Conservation (phyloP, 2,113 vertebrate species). For the Colinus virginianus region DNA sequence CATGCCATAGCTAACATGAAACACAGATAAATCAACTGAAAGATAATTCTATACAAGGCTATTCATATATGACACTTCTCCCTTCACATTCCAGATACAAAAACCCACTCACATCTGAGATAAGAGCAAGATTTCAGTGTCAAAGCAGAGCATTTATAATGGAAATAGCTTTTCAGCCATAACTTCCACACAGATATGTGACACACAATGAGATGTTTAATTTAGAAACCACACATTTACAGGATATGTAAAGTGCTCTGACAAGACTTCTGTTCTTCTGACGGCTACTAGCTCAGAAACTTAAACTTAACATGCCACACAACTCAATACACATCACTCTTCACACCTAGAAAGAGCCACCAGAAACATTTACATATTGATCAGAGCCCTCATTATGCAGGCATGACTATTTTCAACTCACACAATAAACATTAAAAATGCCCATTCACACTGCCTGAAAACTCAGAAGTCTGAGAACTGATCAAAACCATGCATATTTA, state of each 20-base stretch:
- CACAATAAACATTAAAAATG: conserved; percentile 18
- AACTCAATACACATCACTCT: background rate
- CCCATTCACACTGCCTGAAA: background rate
- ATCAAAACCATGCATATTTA: background rate
- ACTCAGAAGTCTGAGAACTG: background rate
- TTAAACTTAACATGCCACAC: background rate
- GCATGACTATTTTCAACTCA: conserved; percentile 5
- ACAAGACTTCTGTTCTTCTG: conserved; percentile 9
- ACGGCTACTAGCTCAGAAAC: background rate
- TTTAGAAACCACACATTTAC: conserved; percentile 7
- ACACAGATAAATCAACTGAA: background rate
- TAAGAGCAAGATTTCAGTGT: background rate
- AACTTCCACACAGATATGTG: background rate
- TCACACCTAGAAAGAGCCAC: conserved; percentile 2
- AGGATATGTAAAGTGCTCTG: background rate
- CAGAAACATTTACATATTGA: conserved; percentile 38
- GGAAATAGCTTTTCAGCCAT: background rate
- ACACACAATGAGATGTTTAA: background rate
- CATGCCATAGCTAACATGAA: background rate
- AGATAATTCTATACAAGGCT: background rate
- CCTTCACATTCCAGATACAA: conserved; percentile 30
- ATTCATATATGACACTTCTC: background rate
- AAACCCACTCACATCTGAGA: conserved; percentile 49
- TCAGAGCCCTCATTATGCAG: conserved; percentile 35
- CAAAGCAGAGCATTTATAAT: conserved; percentile 20